A percentile compares a stretch with the other conserved stretches of the same genome.
These are phyloP conservation scores for Baccha elongata DNA, from an alignment of 2,888 invertebrate species.

Conservation along the genomic window DNA sequence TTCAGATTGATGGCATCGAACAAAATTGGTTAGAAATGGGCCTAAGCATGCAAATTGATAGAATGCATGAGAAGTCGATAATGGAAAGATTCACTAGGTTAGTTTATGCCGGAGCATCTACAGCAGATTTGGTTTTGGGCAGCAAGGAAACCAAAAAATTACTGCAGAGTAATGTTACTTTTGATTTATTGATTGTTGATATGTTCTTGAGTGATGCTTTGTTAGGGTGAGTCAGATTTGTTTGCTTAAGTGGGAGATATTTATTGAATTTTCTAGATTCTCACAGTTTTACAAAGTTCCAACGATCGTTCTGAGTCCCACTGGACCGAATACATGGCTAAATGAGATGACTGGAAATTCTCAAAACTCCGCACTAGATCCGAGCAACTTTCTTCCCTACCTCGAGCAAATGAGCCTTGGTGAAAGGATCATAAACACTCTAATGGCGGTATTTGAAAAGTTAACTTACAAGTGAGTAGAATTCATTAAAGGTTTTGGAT, in stretches of 20 bases:
- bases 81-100: conserved; percentile 80
- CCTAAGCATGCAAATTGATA: conserved; percentile 79
- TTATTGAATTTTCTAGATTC: conserved; percentile 77
- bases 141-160: conserved; percentile 78
- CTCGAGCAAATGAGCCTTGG: conserved; percentile 82
- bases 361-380: conserved; percentile 82
- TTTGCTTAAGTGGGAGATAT: neutral
- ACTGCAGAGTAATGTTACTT: conserved; percentile 77
- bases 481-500: neutral
- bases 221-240: conserved; percentile 77
- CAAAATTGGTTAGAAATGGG: conserved; percentile 81
- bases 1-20: conserved; percentile 78
- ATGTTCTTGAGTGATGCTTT: conserved; percentile 83
- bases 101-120: conserved; percentile 80
- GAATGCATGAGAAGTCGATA: conserved; percentile 79
- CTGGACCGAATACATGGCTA: conserved; percentile 82
- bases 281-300: conserved; percentile 80
- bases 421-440: conserved; percentile 82
- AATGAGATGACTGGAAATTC: conserved; percentile 83
- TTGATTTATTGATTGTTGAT: conserved; percentile 82
- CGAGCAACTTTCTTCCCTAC: conserved; percentile 82
- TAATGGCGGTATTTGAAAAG: conserved; percentile 81
- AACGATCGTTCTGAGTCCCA: conserved; percentile 81
- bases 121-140: conserved; percentile 79
- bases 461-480: conserved; percentile 79